Conservation (phyloP, 2,888 invertebrate genomes). For the Cantharis lateralis region DNA sequence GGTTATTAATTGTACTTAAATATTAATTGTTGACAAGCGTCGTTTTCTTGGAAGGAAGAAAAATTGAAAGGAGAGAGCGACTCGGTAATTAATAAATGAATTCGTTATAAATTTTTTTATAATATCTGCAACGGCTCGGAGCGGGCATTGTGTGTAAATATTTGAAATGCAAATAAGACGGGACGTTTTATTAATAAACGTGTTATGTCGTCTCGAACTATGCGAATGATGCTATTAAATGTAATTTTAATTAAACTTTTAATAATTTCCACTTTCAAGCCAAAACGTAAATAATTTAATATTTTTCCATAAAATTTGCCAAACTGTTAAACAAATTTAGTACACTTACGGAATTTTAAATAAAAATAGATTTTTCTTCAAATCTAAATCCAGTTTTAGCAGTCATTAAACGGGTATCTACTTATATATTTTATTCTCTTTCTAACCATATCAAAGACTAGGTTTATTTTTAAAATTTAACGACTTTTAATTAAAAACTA, state of each 20-base stretch:
- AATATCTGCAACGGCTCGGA: background rate
- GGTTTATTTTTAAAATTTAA: constrained; percentile 11
- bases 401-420: constrained; percentile 33
- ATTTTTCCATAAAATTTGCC: background rate
- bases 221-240: background rate
- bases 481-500: background rate
- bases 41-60: constrained; percentile 27
- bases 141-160: constrained; percentile 24
- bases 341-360: background rate
- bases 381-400: constrained; percentile 42
- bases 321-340: background rate
- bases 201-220: constrained; percentile 17
- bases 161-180: constrained; percentile 26
- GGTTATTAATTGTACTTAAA: constrained; percentile 40
- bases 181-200: constrained; percentile 14
- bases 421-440: constrained; percentile 22
- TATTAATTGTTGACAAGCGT: constrained; percentile 29
- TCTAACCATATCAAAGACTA: constrained; percentile 16
- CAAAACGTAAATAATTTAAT: background rate
- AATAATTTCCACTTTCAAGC: background rate
- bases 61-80: constrained; percentile 20
- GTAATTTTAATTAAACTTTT: background rate
- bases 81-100: constrained; percentile 30
- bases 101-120: constrained; percentile 16
- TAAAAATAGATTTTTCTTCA: constrained; percentile 36